Conservation (phyloP, 2,888 invertebrate species). For the Folsomia manolachei region DNA sequence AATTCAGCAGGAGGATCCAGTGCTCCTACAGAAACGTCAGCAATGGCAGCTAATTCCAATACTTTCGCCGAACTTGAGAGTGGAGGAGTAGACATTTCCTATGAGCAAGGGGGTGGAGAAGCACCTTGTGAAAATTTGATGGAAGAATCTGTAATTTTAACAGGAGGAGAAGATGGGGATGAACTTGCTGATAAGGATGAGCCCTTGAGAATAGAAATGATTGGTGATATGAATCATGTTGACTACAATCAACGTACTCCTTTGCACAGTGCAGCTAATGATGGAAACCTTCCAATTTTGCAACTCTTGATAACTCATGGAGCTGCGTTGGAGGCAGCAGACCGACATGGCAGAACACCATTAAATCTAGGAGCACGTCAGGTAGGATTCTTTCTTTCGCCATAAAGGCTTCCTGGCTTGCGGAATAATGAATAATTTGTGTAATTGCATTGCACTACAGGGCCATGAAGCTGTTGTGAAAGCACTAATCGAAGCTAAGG, state of each 20-base stretch:
- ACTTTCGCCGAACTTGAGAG: conserved; percentile 6
- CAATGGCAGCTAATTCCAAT: conserved; percentile 18
- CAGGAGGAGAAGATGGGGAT: conserved; percentile 49
- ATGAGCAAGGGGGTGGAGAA: conserved; percentile 53
- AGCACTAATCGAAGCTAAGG: conserved; percentile 61
- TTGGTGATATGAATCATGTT: conserved; percentile 58
- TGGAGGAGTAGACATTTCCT: conserved; percentile 52
- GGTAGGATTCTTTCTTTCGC: conserved; percentile 23
- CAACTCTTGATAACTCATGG: conserved; percentile 62
- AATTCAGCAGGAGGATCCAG: conserved; percentile 22
- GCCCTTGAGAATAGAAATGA: conserved; percentile 52
- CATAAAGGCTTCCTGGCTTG: background rate
- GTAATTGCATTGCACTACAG: conserved; percentile 52
- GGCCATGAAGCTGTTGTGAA: conserved; percentile 70
- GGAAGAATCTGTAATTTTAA: conserved; percentile 52
- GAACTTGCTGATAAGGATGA: conserved; percentile 55
- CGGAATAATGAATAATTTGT: background rate
- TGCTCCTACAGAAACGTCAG: conserved; percentile 17
- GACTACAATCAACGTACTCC: conserved; percentile 66
- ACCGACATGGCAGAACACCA: conserved; percentile 74
- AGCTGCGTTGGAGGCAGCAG: conserved; percentile 44
- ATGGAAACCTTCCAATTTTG: conserved; percentile 69
- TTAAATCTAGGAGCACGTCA: conserved; percentile 77
- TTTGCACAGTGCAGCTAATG: conserved; percentile 72
- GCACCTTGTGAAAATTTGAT: conserved; percentile 54